These are phyloP conservation scores for Enhydra lutris DNA, from an alignment of 2,113 vertebrate genomes.

Conservation along the genomic window DNA sequence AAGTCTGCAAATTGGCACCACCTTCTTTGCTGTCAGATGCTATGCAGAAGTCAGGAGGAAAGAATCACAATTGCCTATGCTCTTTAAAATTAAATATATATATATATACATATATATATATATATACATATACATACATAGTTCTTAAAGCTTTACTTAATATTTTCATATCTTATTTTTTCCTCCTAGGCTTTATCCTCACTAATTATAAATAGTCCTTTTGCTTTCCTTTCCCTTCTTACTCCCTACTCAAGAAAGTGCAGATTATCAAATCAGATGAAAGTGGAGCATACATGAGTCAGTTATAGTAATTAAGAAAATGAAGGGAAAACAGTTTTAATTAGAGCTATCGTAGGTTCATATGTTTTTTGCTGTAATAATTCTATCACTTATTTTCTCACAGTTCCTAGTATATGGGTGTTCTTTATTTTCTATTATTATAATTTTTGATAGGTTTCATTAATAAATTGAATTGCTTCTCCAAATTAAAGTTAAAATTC, in stretches of 20 bases:
- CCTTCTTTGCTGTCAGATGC: not conserved
- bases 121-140: not conserved
- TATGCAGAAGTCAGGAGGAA: not conserved
- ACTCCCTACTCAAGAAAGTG: not conserved
- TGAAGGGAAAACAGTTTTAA: not conserved
- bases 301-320: not conserved
- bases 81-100: not conserved
- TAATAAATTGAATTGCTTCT: not conserved
- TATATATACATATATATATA: not conserved
- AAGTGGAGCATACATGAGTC: not conserved
- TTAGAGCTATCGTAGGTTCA: not conserved
- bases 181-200: not conserved
- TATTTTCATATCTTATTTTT: not conserved
- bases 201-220: not conserved
- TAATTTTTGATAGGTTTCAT: not conserved
- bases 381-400: not conserved
- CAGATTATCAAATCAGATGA: not conserved
- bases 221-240: not conserved
- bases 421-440: not conserved
- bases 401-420: not conserved
- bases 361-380: not conserved
- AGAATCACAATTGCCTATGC: not conserved
- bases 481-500: conserved; percentile 30
- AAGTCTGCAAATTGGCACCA: not conserved
- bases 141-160: not conserved